Conservation (phyloP, 2,113 vertebrate species). For the Eulemur rufifrons region DNA sequence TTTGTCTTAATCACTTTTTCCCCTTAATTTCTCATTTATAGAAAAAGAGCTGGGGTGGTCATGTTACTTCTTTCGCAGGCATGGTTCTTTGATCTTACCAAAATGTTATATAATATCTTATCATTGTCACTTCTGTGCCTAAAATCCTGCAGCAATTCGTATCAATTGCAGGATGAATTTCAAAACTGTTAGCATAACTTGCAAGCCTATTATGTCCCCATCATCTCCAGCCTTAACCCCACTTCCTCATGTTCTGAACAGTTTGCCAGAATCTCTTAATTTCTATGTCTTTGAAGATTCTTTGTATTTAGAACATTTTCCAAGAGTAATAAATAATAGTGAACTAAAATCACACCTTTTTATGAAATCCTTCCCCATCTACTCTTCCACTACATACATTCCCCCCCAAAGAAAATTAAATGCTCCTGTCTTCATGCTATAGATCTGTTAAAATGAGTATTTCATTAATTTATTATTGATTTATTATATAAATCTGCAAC, state of each 20-base stretch:
- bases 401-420: not conserved
- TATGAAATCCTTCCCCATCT: not conserved
- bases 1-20: not conserved
- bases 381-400: not conserved
- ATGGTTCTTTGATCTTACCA: not conserved
- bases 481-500: not conserved
- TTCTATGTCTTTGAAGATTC: not conserved
- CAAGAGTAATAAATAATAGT: not conserved
- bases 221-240: not conserved
- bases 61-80: not conserved
- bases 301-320: not conserved
- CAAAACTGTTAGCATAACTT: not conserved
- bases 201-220: not conserved
- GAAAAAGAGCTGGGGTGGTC: not conserved
- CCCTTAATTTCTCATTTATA: not conserved
- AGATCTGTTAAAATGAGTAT: not conserved
- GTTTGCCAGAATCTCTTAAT: not conserved
- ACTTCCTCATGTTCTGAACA: not conserved
- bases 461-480: not conserved
- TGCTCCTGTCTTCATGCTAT: not conserved
- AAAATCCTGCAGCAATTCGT: not conserved
- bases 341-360: not conserved
- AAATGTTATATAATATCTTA: not conserved
- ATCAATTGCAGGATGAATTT: not conserved
- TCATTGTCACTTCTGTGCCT: not conserved